Percentiles rank a stretch among this genome's conserved stretches.
phyloP scores from a whole-genome alignment of 2,113 vertebrate species.

The Toxostoma redivivum region DNA sequence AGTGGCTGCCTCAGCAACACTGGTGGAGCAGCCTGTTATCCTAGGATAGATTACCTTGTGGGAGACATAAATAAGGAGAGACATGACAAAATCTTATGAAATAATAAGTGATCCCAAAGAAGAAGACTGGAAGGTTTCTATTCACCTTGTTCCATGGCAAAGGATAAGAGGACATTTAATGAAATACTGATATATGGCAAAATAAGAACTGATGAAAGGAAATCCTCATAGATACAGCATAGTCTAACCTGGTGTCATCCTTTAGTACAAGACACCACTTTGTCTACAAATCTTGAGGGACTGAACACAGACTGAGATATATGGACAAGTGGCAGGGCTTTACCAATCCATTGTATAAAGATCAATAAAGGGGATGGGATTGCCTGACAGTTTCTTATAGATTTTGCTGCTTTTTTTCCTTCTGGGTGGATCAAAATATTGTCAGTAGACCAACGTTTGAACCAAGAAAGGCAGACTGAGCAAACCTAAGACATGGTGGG shows the following conservation, averaged over 20 bases:
- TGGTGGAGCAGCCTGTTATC: not conserved
- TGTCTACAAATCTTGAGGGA: not conserved
- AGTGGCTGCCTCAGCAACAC: not conserved
- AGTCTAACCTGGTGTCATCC: not conserved
- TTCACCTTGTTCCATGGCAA: not conserved
- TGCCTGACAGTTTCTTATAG: not conserved
- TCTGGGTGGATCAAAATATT: not conserved
- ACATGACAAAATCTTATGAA: not conserved
- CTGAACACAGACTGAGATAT: not conserved
- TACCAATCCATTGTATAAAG: not conserved
- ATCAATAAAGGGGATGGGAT: not conserved
- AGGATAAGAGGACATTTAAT: not conserved
- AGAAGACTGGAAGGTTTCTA: not conserved
- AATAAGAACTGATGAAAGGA: not conserved
- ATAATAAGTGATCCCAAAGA: not conserved
- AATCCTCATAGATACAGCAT: not conserved
- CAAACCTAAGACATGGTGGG: fast-evolving
- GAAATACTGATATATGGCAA: not conserved
- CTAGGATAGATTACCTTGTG: not conserved
- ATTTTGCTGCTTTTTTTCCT: not conserved
- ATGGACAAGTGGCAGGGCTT: not conserved
- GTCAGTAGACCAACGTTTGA: not conserved
- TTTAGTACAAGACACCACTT: not conserved
- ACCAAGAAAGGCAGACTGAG: not conserved
- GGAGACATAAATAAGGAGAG: not conserved